Evolutionary conservation across 2,888 invertebrate species (phyloP).

Genomic region (Synergus umbraculus): DNA sequence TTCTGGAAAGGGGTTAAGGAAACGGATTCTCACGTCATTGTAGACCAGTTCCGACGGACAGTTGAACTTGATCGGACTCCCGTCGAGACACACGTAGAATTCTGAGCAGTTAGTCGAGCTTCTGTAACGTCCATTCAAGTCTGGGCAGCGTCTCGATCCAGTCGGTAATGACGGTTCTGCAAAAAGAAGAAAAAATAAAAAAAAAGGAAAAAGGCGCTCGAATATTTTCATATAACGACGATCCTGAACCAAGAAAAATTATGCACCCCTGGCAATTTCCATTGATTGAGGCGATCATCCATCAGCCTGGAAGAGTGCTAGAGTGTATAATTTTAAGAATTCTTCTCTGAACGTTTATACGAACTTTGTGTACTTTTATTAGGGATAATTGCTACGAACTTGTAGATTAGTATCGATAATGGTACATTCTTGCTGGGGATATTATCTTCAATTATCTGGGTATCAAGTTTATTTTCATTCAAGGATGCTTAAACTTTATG

Average conservation of each 20-base stretch:
- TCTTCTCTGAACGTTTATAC: neutral
- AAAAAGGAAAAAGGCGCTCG: neutral
- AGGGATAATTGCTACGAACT: neutral
- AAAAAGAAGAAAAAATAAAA: slow-evolving; percentile 50
- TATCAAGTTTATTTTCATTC: neutral
- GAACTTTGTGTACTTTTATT: neutral
- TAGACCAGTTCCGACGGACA: slow-evolving; percentile 83
- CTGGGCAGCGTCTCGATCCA: slow-evolving; percentile 78
- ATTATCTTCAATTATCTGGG: neutral
- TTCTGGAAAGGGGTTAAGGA: neutral
- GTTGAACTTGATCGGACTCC: slow-evolving; percentile 81
- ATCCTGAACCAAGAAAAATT: slow-evolving; percentile 29
- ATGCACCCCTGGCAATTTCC: slow-evolving; percentile 37
- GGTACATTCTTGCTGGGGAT: neutral
- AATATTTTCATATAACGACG: slow-evolving; percentile 16
- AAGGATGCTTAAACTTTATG: neutral
- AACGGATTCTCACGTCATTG: slow-evolving; percentile 79
- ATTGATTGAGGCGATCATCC: neutral
- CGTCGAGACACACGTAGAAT: slow-evolving; percentile 83
- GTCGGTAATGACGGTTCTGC: slow-evolving; percentile 68
- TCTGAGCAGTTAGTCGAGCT: slow-evolving; percentile 82
- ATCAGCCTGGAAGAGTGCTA: neutral
- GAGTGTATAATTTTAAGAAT: neutral
- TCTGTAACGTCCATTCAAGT: slow-evolving; percentile 82
- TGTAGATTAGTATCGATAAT: neutral